phyloP scores from a whole-genome alignment of 2,113 vertebrate species.

The Zosterops borbonicus region DNA sequence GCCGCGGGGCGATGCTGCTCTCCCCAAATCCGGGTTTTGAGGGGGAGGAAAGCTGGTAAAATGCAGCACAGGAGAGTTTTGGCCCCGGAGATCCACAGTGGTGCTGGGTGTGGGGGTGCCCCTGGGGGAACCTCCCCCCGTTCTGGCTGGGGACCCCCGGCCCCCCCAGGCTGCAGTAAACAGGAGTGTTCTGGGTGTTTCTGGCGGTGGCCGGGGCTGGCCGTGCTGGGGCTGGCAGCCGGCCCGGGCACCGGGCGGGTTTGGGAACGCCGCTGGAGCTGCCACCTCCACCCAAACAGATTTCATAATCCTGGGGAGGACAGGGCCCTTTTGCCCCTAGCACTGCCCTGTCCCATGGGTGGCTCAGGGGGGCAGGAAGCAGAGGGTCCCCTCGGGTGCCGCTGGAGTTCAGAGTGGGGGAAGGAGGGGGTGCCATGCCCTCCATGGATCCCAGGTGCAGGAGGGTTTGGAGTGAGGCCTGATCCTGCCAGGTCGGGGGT shows the following conservation, averaged over 20 bases:
- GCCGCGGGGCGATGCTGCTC: not conserved
- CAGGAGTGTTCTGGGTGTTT: not conserved
- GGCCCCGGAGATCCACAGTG: too few relatives aligned
- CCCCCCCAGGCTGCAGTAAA: not conserved
- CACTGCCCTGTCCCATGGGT: accelerated
- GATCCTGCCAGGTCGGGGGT: not conserved
- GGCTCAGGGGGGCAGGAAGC: not conserved
- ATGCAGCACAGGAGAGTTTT: not conserved
- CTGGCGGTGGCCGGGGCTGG: not conserved
- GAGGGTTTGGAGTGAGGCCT: not conserved
- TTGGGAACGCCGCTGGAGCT: not conserved
- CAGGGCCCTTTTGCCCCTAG: not conserved
- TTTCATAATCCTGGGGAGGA: slow-evolving; percentile 20
- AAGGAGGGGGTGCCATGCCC: accelerated
- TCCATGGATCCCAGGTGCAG: accelerated
- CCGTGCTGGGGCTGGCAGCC: not conserved
- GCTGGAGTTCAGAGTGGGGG: accelerated
- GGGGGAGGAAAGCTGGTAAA: not conserved
- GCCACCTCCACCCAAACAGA: slow-evolving; percentile 20
- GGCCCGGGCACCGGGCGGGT: slow-evolving; percentile 2
- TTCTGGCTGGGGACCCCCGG: not conserved
- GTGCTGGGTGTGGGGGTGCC: not conserved
- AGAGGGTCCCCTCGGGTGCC: not conserved
- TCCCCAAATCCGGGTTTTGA: not conserved
- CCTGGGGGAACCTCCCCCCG: too few relatives aligned